Conservation (phyloP, 2,113 vertebrate genomes). For the Oreochromis aureus region DNA sequence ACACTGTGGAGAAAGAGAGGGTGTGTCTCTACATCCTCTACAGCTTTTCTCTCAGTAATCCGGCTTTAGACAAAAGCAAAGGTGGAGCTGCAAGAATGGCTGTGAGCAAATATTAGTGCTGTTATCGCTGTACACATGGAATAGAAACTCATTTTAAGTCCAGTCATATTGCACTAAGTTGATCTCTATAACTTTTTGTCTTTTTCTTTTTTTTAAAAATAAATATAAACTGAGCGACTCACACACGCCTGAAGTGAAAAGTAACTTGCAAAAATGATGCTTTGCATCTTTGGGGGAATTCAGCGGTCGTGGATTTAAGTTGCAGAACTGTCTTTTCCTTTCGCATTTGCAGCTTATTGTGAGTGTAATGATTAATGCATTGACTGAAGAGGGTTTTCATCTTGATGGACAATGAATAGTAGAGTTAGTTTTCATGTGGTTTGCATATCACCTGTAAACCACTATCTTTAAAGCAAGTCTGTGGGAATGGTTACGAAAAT, state of each 20-base stretch:
- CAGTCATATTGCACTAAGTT: background rate
- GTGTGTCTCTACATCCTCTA: constrained; percentile 35
- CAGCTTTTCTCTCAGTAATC: constrained; percentile 43
- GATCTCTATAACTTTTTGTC: background rate
- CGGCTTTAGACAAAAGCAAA: constrained; percentile 32
- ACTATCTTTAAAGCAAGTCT: background rate
- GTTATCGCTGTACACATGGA: constrained; percentile 23
- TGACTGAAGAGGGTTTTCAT: background rate
- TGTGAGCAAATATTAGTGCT: constrained; percentile 40
- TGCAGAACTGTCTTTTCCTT: background rate
- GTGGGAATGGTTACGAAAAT: background rate
- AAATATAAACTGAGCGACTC: background rate
- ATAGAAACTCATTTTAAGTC: background rate
- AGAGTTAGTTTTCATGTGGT: background rate
- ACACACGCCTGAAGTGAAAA: background rate
- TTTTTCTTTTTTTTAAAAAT: background rate
- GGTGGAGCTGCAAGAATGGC: constrained; percentile 37
- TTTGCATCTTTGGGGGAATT: background rate
- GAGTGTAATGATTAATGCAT: background rate
- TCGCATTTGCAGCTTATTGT: background rate
- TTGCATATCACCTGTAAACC: background rate
- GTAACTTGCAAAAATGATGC: background rate
- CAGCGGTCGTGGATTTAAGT: background rate
- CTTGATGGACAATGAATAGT: background rate
- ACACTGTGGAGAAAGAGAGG: constrained; percentile 4